Evolutionary conservation across 2,888 invertebrate species (phyloP), one percentile per base, ranked within the genome.

Genomic region (Abscondita cerata): DNA sequence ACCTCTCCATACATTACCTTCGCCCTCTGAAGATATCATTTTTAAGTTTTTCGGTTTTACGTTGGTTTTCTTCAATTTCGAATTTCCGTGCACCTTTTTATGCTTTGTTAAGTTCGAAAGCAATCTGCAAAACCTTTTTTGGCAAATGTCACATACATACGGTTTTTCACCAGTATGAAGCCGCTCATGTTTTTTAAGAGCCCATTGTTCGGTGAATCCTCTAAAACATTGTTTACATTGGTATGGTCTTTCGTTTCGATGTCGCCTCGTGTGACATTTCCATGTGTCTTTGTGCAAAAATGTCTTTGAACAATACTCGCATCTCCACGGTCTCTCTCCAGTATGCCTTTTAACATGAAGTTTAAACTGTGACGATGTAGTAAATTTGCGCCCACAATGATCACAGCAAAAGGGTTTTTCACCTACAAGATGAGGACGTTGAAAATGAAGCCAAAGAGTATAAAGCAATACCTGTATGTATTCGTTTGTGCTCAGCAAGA

Each of bases 401-500:
- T 83, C 79, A 76, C 93, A 93, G 65, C 82, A 81, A 78, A 87
- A 93, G 0, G 93, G 93, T 72, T 90, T 90, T 76, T 91, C 91
- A 0, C 92, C 90, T 74, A 58, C 41, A 58, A 57, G 3, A 31
- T 16, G 13, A n/a, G 1, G 20, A 9, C 2, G 20, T 12, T n/a
- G n/a, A n/a, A 16, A 19, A 19, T 16, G 31, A 20, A 31, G 11
- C 6, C 25, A 53, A 34, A n/a, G n/a, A n/a, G 6, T 25, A 12
- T 18, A 9, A 16, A 33, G n/a, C 31, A 13, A 33, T 64, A 74
- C 75, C 82, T 0, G 87, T 91, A 79, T 93, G 92, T 70, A 89
- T 90, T 57, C 92, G 84, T 78, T 85, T 83, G 79, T 93, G 92
- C 71, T 91, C 91, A 38, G 86, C 85, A 58, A 92, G 81, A 81